Evolutionary conservation across 2,113 vertebrate genomes (phyloP).

Genomic region (Laticauda laticaudata): DNA sequence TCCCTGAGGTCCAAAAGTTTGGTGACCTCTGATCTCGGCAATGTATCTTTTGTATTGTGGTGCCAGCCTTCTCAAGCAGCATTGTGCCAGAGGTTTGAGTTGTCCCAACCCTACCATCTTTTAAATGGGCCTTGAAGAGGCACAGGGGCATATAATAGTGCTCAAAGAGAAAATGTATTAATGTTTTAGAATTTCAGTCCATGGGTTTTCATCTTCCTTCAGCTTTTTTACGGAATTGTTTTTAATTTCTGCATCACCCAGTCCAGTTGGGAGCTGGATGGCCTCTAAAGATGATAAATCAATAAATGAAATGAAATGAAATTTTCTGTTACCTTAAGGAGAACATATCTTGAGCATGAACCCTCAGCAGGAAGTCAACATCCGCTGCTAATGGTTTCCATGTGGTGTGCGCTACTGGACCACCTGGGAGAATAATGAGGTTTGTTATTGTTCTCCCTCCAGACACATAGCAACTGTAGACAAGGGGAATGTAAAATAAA

Average conservation of each 20-base stretch:
- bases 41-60: background rate
- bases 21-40: background rate
- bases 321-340: background rate
- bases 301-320: no score
- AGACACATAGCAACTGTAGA: background rate
- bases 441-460: background rate
- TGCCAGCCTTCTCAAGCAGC: background rate
- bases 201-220: background rate
- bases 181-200: background rate
- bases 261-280: background rate
- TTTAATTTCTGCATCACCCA: background rate
- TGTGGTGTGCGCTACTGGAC: background rate
- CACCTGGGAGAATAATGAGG: background rate
- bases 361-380: background rate
- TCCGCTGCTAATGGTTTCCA: background rate
- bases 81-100: background rate
- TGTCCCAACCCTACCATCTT: background rate
- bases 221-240: background rate
- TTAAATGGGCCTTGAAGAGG: background rate
- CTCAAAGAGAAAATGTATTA: background rate
- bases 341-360: background rate
- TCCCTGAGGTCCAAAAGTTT: no score
- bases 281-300: background rate
- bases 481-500: background rate
- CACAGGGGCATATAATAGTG: background rate